These are phyloP conservation scores for Clarias laeviceps DNA, from an alignment of 2,797 vertebrate genomes.

Conservation along the genomic window DNA sequence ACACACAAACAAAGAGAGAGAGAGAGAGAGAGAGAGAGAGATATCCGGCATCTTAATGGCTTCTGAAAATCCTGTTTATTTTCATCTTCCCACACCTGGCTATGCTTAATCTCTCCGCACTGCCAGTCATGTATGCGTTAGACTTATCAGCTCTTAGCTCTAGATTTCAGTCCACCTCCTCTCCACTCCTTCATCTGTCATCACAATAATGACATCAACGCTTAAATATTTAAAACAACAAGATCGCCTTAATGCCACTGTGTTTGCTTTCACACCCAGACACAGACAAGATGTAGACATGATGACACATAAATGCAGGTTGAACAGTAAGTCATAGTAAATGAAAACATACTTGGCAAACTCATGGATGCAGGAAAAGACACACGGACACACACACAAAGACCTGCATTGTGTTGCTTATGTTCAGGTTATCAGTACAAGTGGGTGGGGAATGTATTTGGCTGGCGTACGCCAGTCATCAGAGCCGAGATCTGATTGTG, in stretches of 20 bases:
- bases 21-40: no score
- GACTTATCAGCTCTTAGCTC: slow-evolving; percentile 47
- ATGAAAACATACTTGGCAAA: slow-evolving; percentile 15
- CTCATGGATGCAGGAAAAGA: neutral
- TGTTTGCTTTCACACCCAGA: slow-evolving; percentile 21
- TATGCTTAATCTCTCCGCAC: slow-evolving; percentile 45
- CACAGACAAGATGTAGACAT: neutral
- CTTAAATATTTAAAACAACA: slow-evolving; percentile 45
- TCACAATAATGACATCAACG: slow-evolving; percentile 8
- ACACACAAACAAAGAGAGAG: neutral
- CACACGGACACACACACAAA: slow-evolving; percentile 65
- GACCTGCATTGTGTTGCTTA: slow-evolving; percentile 69
- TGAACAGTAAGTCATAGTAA: slow-evolving; percentile 7
- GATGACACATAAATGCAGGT: slow-evolving; percentile 27
- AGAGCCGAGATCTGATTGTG: slow-evolving; percentile 72
- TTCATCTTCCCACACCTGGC: slow-evolving; percentile 52
- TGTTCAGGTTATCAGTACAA: slow-evolving; percentile 69
- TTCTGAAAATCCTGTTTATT: slow-evolving; percentile 45
- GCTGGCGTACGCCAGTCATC: slow-evolving; percentile 61
- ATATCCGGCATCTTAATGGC: slow-evolving; percentile 9
- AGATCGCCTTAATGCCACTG: slow-evolving; percentile 10
- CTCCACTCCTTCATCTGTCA: slow-evolving; percentile 20
- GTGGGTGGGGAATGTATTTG: slow-evolving; percentile 64
- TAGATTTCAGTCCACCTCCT: slow-evolving; percentile 36
- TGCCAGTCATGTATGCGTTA: slow-evolving; percentile 45